Evolutionary conservation across 2,113 vertebrate species (phyloP).

Genomic region (Callorhinus ursinus): DNA sequence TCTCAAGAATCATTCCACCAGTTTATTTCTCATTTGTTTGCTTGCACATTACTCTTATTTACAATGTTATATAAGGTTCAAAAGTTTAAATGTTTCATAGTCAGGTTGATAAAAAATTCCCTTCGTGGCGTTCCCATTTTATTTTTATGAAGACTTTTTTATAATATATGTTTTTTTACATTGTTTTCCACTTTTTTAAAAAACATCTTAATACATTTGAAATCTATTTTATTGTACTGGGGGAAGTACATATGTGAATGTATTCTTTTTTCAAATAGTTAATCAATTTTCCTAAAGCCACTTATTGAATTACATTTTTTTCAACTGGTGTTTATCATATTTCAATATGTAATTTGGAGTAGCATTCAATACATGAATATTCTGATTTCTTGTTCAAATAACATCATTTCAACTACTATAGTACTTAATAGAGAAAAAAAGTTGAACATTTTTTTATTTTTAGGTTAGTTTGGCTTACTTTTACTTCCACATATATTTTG

Average conservation of each 20-base stretch:
- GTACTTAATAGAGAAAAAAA: not conserved
- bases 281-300: not conserved
- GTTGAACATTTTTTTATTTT: not conserved
- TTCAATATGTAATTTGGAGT: not conserved
- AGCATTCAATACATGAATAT: not conserved
- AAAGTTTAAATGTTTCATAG: not conserved
- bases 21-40: not conserved
- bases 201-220: not conserved
- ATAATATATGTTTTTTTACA: not conserved
- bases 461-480: not conserved
- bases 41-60: not conserved
- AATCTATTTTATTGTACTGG: not conserved
- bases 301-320: not conserved
- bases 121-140: not conserved
- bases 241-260: not conserved
- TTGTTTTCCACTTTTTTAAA: not conserved
- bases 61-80: not conserved
- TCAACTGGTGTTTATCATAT: not conserved
- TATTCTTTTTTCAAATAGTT: not conserved
- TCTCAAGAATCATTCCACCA: not conserved
- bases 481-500: not conserved
- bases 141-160: not conserved
- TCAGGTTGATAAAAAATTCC: not conserved
- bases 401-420: not conserved
- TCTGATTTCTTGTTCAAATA: not conserved